Evolutionary conservation across 35 echinoderm and acorn worm species (phyloP).

Genomic region (Patiria miniata): DNA sequence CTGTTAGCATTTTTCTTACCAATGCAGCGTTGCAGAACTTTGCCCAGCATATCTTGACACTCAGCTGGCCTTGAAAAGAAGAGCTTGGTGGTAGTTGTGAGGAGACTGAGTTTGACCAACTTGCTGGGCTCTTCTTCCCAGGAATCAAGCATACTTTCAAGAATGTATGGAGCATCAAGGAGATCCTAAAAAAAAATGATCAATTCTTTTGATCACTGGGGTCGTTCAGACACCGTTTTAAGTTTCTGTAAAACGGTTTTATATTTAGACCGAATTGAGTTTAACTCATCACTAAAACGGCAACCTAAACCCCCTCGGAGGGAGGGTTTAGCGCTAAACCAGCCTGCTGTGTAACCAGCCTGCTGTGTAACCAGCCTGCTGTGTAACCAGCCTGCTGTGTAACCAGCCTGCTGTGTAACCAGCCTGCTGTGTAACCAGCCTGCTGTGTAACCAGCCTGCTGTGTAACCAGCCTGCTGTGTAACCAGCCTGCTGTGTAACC

Average conservation of each 20-base stretch:
- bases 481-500: neutral
- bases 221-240: too few relatives aligned
- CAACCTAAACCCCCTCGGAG: too few relatives aligned
- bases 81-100: conserved; percentile 85
- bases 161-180: conserved; percentile 85
- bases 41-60: conserved; percentile 92
- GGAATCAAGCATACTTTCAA: conserved; percentile 78
- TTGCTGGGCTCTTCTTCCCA: conserved; percentile 55
- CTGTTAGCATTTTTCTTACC: conserved; percentile 49
- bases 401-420: neutral
- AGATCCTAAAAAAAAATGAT: conserved; percentile 54
- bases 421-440: neutral
- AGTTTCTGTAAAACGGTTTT: too few relatives aligned
- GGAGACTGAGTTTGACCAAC: conserved; percentile 56
- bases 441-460: neutral
- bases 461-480: neutral
- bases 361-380: neutral
- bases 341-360: too few relatives aligned
- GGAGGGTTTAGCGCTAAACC: too few relatives aligned
- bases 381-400: neutral
- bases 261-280: too few relatives aligned
- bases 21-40: conserved; percentile 69
- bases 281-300: too few relatives aligned
- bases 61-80: conserved; percentile 95
- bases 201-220: neutral